Evolutionary conservation across 2,797 vertebrate species (phyloP).

Genomic region (Mionectes olivaceus): DNA sequence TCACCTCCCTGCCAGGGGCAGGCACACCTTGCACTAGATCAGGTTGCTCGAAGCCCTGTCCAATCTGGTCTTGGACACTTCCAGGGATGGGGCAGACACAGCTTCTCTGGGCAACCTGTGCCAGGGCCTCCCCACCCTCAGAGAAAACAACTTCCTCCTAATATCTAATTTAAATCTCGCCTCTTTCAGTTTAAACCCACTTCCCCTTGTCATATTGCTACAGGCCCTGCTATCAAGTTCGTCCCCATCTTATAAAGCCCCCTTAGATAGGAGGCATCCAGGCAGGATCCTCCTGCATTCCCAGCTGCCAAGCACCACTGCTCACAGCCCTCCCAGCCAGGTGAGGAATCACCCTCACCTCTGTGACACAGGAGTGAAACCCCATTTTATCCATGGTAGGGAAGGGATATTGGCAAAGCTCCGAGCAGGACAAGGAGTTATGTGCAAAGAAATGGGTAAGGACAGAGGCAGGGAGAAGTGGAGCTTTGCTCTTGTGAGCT

Average conservation of each 20-base stretch:
- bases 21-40: neutral
- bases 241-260: neutral
- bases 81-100: neutral
- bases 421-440: neutral
- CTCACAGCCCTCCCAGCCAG: neutral
- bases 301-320: neutral
- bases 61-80: neutral
- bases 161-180: neutral
- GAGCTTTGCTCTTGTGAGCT: neutral
- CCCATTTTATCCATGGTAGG: fast-evolving
- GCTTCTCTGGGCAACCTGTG: neutral
- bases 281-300: neutral
- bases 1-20: neutral
- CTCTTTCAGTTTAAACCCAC: neutral
- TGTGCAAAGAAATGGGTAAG: neutral
- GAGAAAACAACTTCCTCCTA: neutral
- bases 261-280: too few relatives aligned
- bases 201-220: neutral
- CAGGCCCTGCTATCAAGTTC: too few relatives aligned
- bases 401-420: neutral
- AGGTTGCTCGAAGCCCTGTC: neutral
- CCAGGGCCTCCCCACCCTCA: neutral
- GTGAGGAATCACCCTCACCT: neutral
- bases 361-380: neutral
- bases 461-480: neutral